Evolutionary conservation across 1,140 invertebrate genomes (phyloP), one percentile per base, ranked within the genome.

Genomic region (Eulimnadia texana): DNA sequence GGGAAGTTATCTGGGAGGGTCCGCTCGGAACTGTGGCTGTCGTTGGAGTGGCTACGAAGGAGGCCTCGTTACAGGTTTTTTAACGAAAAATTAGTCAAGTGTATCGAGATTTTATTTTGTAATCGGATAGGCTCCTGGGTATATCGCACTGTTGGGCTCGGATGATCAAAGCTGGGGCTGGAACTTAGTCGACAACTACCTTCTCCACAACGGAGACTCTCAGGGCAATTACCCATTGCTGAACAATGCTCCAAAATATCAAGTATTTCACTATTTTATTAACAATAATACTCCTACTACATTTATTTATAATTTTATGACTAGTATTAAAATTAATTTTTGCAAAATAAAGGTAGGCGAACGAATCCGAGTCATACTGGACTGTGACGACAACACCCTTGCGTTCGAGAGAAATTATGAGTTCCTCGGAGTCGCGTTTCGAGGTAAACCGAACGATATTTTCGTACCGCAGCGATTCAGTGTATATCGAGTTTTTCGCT

Each of bases 1-100:
- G 94, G 93, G 93, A 98, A 77, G 87, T 99, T 0, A 93, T 95
- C 71, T 99, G 95, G 95, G 93, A 98, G 80, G 95, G 95, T 22
- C 95, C 95, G 1, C 74, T 99, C 33, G 95, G 93, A 1, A 96
- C 92, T 16, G 92, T 95, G 9, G 92, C 93, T 47, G 90, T 96
- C 23, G 85, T 97, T 68, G 93, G 95, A 29, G 86, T 99, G 66
- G 90, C 93, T 25, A 97, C 94, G 2, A 93, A 91, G 77, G 89
- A 95, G 71, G 90, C 93, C 20, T 81, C 88, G 25, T 74, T 97
- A 53, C 82, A 88, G 69, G 66, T 58, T 11, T 42, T 42, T 42
- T 42, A 42, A 42, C 33, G 16, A 42, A 42, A 42, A 42, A 42
- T 9, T 42, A 42, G 16, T 42, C 16, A 42, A 42, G 6, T 42